These are phyloP conservation scores for Platygyra sinensis DNA, from an alignment of 64 coral and sea anemone species.

Conservation along the genomic window DNA sequence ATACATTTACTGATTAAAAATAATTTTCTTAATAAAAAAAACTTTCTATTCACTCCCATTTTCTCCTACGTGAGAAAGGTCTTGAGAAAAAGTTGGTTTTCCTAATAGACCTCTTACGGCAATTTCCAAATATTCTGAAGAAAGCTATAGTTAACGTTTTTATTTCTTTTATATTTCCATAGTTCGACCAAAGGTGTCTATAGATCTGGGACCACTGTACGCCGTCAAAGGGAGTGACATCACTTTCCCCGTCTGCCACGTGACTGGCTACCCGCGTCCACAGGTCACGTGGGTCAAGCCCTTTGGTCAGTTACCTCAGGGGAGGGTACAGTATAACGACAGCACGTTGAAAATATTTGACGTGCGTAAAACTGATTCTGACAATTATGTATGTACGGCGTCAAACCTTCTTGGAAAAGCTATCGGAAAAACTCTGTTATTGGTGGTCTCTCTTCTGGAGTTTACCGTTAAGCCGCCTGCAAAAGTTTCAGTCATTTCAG, in stretches of 20 bases:
- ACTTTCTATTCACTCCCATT: too few species aligned
- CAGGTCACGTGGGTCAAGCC: conserved; percentile 48
- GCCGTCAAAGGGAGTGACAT: background rate
- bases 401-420: conserved; percentile 37
- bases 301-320: background rate
- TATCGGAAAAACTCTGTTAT: background rate
- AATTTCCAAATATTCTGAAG: background rate
- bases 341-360: background rate
- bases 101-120: too few species aligned
- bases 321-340: background rate
- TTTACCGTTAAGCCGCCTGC: conserved; percentile 43
- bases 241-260: conserved; percentile 39
- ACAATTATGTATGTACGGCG: conserved; percentile 38
- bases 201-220: conserved; percentile 36
- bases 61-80: too few species aligned
- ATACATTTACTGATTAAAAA: too few species aligned
- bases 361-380: conserved; percentile 24
- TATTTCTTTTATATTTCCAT: background rate
- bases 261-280: conserved; percentile 55
- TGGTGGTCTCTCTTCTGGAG: background rate
- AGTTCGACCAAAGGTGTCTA: conserved; percentile 3
- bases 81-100: too few species aligned
- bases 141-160: background rate
- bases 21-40: too few species aligned
- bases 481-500: background rate